Conservation (phyloP, 1,140 invertebrate genomes). For the Capitella teleta region DNA sequence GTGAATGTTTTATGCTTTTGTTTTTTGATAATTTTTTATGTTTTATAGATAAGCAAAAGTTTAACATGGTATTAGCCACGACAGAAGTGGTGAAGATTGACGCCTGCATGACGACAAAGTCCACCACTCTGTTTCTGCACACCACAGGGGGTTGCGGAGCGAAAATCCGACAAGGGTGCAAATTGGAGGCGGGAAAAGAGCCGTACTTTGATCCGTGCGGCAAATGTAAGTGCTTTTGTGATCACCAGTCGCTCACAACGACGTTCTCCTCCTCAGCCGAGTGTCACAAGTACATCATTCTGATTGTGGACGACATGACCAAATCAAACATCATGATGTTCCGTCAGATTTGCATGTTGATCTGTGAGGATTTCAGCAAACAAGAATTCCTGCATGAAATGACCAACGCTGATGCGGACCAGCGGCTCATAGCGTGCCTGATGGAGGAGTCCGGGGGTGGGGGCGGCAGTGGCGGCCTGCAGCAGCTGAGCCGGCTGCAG, state of each 20-base stretch:
- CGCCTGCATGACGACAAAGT: constrained; percentile 58
- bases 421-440: no score
- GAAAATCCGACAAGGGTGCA: constrained; percentile 55
- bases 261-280: constrained; percentile 43
- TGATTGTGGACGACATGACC: constrained; percentile 58
- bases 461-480: not conserved
- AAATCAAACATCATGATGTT: constrained; percentile 55
- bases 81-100: constrained; percentile 29
- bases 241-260: not conserved
- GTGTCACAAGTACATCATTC: constrained; percentile 60
- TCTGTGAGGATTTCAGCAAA: constrained; percentile 9
- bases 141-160: constrained; percentile 53
- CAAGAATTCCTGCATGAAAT: not conserved
- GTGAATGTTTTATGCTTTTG: not conserved
- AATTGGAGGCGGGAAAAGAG: constrained; percentile 48
- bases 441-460: no score
- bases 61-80: not conserved
- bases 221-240: constrained; percentile 45
- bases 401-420: not conserved
- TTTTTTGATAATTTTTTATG: not conserved
- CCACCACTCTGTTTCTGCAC: constrained; percentile 69
- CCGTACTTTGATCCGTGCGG: constrained; percentile 53
- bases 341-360: constrained; percentile 51
- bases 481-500: not conserved
- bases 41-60: not conserved